These are phyloP conservation scores for Moxostoma hubbsi DNA, from an alignment of 2,797 vertebrate species.

Conservation along the genomic window DNA sequence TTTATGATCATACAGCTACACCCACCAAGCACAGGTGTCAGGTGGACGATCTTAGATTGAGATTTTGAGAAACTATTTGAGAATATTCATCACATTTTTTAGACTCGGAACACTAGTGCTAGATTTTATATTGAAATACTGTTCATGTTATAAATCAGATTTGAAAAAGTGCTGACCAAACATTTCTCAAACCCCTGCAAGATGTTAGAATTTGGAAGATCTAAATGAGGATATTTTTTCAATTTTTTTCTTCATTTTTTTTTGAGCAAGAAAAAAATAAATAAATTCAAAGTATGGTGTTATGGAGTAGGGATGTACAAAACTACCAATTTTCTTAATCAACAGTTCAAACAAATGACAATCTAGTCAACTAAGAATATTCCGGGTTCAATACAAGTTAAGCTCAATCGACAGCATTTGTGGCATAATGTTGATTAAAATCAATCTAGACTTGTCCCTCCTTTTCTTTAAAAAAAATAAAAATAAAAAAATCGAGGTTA, in stretches of 20 bases:
- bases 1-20: constrained; percentile 13
- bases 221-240: neutral
- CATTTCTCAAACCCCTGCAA: constrained; percentile 4
- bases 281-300: too few species aligned
- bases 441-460: too few species aligned
- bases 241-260: neutral
- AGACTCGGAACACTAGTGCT: constrained; percentile 21
- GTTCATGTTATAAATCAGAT: constrained; percentile 11
- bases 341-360: too few species aligned
- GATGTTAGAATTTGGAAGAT: neutral
- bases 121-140: constrained; percentile 10
- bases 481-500: too few species aligned
- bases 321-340: too few species aligned
- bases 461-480: too few species aligned
- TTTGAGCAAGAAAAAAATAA: too few species aligned
- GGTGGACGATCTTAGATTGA: constrained; percentile 24
- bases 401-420: too few species aligned
- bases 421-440: too few species aligned
- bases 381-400: too few species aligned
- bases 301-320: too few species aligned
- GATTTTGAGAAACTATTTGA: constrained; percentile 23
- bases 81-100: constrained; percentile 28
- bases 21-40: constrained; percentile 27
- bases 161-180: neutral
- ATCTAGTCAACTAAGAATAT: too few species aligned